These are phyloP conservation scores for Microtus richardsoni DNA, from an alignment of 2,113 vertebrate genomes.

Conservation along the genomic window DNA sequence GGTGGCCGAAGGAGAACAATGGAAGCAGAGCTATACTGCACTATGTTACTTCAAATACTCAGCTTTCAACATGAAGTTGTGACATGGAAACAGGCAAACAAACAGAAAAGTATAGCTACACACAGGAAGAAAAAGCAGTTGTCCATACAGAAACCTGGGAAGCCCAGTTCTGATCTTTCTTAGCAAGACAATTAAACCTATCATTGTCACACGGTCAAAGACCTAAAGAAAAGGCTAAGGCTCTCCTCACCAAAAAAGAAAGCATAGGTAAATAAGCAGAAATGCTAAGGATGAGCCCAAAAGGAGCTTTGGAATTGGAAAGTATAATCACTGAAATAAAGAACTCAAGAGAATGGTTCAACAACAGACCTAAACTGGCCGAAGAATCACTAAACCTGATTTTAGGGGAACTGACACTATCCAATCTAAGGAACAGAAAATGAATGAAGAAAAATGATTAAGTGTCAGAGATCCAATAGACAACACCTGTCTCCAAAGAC, in stretches of 20 bases:
- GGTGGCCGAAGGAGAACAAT: background rate
- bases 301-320: background rate
- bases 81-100: background rate
- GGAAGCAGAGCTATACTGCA: background rate
- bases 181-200: background rate
- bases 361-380: background rate
- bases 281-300: background rate
- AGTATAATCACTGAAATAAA: background rate
- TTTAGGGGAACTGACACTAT: background rate
- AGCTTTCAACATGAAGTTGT: background rate
- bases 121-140: background rate
- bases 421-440: background rate
- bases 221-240: constrained; percentile 41
- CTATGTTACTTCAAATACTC: background rate
- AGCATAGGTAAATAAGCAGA: background rate
- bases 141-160: background rate
- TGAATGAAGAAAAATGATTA: constrained; percentile 7
- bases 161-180: background rate
- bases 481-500: background rate
- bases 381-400: background rate
- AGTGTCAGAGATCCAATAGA: background rate
- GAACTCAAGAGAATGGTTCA: background rate
- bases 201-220: background rate
- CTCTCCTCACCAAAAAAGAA: constrained; percentile 6
- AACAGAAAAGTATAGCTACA: background rate